Conservation (phyloP, 1,140 invertebrate species). For the Aplysia californica region DNA sequence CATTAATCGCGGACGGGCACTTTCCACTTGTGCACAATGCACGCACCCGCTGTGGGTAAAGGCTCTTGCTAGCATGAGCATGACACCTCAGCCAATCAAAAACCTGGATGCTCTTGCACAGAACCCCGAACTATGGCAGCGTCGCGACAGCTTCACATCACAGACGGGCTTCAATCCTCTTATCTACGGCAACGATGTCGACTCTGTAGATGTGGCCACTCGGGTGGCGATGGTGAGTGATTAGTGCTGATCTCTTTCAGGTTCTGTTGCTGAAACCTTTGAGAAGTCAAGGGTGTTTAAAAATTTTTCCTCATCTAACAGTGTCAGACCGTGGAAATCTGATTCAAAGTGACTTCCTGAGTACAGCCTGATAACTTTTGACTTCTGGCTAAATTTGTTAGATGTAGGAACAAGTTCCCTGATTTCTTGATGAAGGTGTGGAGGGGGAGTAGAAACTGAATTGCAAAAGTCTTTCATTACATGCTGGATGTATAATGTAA, state of each 20-base stretch:
- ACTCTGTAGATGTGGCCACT: constrained; percentile 98
- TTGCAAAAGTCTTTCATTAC: no score
- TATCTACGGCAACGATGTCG: constrained; percentile 95
- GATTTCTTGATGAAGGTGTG: no score
- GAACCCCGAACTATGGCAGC: constrained; percentile 64
- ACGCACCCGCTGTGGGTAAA: constrained; percentile 37
- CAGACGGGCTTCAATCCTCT: constrained; percentile 80
- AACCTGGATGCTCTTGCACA: constrained; percentile 68
- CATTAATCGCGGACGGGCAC: no score
- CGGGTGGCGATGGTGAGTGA: constrained; percentile 93
- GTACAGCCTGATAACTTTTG: background rate
- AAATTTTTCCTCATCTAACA: background rate
- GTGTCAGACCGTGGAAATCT: no score
- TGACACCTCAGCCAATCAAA: constrained; percentile 71
- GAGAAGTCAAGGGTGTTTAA: background rate
- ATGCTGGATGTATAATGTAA: no score
- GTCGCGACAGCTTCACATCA: constrained; percentile 70
- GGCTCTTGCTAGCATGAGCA: constrained; percentile 71
- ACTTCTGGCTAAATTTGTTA: no score
- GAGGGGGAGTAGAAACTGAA: no score
- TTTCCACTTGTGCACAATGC: no score
- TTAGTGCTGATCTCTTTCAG: background rate
- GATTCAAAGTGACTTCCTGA: no score
- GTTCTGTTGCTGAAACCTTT: background rate
- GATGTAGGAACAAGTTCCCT: no score